Evolutionary conservation across 2,113 vertebrate species (phyloP), one percentile per base, ranked within the genome.

Genomic region (Gracilinanus agilis): DNA sequence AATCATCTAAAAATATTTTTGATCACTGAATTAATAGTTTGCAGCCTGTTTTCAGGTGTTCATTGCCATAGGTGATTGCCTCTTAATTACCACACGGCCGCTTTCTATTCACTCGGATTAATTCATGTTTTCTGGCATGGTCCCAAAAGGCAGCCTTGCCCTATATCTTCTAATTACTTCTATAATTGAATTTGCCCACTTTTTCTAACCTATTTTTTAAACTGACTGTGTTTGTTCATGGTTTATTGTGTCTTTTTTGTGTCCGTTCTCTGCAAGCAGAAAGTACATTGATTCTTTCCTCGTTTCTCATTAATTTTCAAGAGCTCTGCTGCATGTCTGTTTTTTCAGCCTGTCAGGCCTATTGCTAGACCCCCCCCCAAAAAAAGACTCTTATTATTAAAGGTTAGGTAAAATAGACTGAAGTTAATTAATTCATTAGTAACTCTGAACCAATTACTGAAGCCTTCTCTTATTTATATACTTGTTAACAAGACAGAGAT

Each of bases 131-230:
- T 99, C 99, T 99, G 99, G 99, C 99, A 98, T 99, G 97, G 98
- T 99, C 98, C 99, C 99, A 99, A 99, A 99, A 99, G 98, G 98
- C 99, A 99, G 99, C 99, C 99, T 99, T 99, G 99, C 99, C 99
- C 99, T 99, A 99, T 99, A 99, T 99, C 99, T 99, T 99, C 99
- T 99, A 99, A 99, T 99, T 99, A 99, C 99, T 99, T 99, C 99
- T 99, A 99, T 99, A 99, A 99, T 99, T 99, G 99, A 99, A 99
- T 99, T 99, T 99, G 99, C 99, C 99, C 99, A 99, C 99, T 99
- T 99, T 99, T 99, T 99, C 99, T 99, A 98, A 99, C 99, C 99
- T 99, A 99, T 99, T 99, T 99, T 99, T 99, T 99, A 99, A 99
- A 98, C 99, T 99, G 99, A 99, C 99, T 99, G 98, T 99, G 99